A percentile compares a stretch with the other conserved stretches of the same genome.
These are phyloP conservation scores for Zosterops japonicus DNA, from an alignment of 2,113 vertebrate genomes.

Conservation along the genomic window DNA sequence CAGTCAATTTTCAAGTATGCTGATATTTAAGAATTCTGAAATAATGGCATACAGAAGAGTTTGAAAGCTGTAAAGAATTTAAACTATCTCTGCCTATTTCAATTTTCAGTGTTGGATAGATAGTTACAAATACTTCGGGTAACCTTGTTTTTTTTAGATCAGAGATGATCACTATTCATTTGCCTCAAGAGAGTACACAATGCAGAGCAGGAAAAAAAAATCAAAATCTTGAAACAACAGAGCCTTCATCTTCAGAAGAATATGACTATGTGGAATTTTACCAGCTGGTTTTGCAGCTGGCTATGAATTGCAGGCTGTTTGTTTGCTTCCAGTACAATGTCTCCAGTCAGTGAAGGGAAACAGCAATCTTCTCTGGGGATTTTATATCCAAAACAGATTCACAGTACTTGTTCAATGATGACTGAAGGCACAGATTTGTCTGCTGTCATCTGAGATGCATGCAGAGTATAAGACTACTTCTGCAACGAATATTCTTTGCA, in stretches of 20 bases:
- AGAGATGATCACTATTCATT: not conserved
- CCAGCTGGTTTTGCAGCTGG: not conserved
- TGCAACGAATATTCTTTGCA: not conserved
- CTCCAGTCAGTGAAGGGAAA: conserved; percentile 18
- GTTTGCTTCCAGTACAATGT: not conserved
- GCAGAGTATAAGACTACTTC: not conserved
- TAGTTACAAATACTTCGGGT: not conserved
- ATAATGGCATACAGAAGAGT: not conserved
- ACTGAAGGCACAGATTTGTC: not conserved
- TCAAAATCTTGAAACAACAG: not conserved
- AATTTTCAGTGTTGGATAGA: not conserved
- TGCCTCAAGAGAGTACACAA: not conserved
- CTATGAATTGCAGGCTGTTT: not conserved
- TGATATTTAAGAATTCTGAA: not conserved
- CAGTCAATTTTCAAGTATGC: not conserved
- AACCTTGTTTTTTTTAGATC: not conserved
- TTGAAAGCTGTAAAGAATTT: not conserved
- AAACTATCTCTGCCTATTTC: not conserved
- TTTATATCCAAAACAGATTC: not conserved
- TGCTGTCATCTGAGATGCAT: not conserved
- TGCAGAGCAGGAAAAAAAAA: not conserved
- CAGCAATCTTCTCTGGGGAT: not conserved
- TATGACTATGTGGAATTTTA: not conserved
- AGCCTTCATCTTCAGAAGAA: not conserved
- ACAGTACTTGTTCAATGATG: not conserved